phyloP scores from a whole-genome alignment of 2,888 invertebrate species.

The Acleris emargana region DNA sequence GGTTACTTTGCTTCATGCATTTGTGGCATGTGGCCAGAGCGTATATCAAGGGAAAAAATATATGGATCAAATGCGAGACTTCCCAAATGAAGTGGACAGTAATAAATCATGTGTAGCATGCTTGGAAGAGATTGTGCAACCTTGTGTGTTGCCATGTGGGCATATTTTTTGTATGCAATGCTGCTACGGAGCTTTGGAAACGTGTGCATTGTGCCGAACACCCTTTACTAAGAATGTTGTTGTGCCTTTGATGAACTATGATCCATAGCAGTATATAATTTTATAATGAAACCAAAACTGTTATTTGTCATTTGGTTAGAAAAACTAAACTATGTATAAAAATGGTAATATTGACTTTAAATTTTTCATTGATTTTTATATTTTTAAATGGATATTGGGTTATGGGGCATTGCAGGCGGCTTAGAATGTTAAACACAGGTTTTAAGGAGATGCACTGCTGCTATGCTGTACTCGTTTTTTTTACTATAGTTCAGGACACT shows the following conservation, averaged over 20 bases:
- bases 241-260: conserved; percentile 77
- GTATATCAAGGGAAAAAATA: conserved; percentile 71
- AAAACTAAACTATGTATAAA: too few relatives aligned
- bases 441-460: too few relatives aligned
- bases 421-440: too few relatives aligned
- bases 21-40: conserved; percentile 70
- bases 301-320: background rate
- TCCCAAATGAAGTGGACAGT: conserved; percentile 73
- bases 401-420: too few relatives aligned
- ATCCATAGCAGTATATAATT: conserved; percentile 48
- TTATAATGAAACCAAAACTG: background rate
- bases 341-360: too few relatives aligned
- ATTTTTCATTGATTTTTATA: too few relatives aligned
- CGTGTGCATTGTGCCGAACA: conserved; percentile 73
- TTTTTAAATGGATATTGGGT: too few relatives aligned
- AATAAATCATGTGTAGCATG: conserved; percentile 74
- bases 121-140: conserved; percentile 73
- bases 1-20: conserved; percentile 71
- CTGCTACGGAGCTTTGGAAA: conserved; percentile 69
- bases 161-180: conserved; percentile 78
- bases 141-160: conserved; percentile 76
- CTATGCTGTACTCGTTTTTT: too few relatives aligned
- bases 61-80: conserved; percentile 69
- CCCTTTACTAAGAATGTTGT: conserved; percentile 73
- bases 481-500: too few relatives aligned